phyloP scores from a whole-genome alignment of 2,113 vertebrate genomes.

The Percina caprodes region DNA sequence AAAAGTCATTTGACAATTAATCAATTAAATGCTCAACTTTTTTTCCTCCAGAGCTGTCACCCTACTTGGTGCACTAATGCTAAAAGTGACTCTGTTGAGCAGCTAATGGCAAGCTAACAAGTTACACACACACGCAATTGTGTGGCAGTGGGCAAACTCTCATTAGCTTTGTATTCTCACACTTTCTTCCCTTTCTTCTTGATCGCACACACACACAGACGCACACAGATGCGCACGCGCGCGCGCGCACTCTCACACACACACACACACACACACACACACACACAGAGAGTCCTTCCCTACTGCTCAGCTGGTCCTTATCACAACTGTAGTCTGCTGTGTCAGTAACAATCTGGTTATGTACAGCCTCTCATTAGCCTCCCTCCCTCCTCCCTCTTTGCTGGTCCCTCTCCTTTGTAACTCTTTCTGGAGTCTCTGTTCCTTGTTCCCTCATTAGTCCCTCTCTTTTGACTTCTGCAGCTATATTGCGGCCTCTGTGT shows the following conservation, averaged over 20 bases:
- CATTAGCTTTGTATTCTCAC: conserved; percentile 30
- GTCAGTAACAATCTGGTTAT: conserved; percentile 51
- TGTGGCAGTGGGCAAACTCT: conserved; percentile 10
- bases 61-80: neutral
- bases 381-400: neutral
- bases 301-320: conserved; percentile 40
- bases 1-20: conserved; percentile 13
- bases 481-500: neutral
- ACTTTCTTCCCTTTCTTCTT: neutral
- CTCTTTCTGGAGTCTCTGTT: conserved; percentile 49
- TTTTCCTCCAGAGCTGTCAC: conserved; percentile 1
- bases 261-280: neutral
- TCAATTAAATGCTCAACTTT: conserved; percentile 10
- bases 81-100: conserved; percentile 4
- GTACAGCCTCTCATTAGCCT: conserved; percentile 50
- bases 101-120: conserved; percentile 37
- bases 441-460: conserved; percentile 53
- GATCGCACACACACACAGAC: neutral
- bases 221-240: too few relatives aligned
- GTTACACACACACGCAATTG: neutral
- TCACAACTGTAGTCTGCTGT: conserved; percentile 46
- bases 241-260: neutral
- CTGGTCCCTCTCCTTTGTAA: conserved; percentile 30
- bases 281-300: conserved; percentile 10
- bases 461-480: conserved; percentile 33